Conservation (phyloP, 2,797 vertebrate species). For the Spinus pinus region DNA sequence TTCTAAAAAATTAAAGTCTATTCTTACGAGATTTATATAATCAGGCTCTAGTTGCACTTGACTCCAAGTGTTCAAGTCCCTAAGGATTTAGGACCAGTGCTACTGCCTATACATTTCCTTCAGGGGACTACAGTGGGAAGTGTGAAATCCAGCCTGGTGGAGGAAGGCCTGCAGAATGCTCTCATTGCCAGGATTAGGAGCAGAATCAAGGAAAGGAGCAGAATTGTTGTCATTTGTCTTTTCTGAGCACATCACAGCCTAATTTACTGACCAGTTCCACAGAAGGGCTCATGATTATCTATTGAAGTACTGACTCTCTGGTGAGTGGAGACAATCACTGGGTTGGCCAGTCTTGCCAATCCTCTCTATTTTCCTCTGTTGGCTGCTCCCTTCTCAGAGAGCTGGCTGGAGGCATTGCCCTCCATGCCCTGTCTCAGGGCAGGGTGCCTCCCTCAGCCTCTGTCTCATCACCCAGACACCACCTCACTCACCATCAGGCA, state of each 20-base stretch:
- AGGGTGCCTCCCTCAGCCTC: background rate
- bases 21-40: background rate
- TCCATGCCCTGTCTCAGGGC: rapidly evolving
- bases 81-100: background rate
- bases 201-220: background rate
- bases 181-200: background rate
- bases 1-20: background rate
- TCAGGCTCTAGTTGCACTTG: background rate
- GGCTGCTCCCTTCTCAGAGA: rapidly evolving
- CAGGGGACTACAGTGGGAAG: background rate
- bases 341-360: background rate
- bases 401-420: background rate
- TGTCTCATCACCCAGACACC: background rate
- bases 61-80: background rate
- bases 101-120: background rate
- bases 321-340: background rate
- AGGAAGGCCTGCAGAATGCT: background rate
- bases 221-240: background rate
- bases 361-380: rapidly evolving
- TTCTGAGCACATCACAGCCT: background rate
- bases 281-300: background rate
- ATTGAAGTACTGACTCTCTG: background rate
- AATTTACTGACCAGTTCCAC: background rate
- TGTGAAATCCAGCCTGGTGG: background rate
- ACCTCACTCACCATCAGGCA: background rate